Evolutionary conservation across 2,888 invertebrate genomes (phyloP).

Genomic region (Clunio marinus): DNA sequence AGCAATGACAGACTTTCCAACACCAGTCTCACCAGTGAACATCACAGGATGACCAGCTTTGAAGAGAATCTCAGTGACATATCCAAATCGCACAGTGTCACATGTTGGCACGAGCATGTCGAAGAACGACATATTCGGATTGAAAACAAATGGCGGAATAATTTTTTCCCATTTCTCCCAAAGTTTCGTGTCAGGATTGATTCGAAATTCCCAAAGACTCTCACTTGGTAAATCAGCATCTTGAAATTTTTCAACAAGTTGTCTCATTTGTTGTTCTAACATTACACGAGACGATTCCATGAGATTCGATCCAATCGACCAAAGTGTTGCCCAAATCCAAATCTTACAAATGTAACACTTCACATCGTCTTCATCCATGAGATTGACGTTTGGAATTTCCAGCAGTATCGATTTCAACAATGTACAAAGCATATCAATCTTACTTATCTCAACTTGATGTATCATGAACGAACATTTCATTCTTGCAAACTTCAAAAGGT

Average conservation of each 20-base stretch:
- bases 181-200: slow-evolving; percentile 64
- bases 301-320: slow-evolving; percentile 84
- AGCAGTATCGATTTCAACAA: slow-evolving; percentile 66
- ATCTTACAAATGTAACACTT: slow-evolving; percentile 65
- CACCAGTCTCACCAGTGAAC: slow-evolving; percentile 87
- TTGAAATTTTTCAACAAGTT: slow-evolving; percentile 65
- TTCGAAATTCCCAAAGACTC: slow-evolving; percentile 70
- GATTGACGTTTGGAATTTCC: slow-evolving; percentile 56
- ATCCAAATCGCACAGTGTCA: slow-evolving; percentile 77
- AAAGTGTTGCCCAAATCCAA: slow-evolving; percentile 76
- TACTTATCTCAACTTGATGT: slow-evolving; percentile 78
- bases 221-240: slow-evolving; percentile 68
- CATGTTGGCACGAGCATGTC: slow-evolving; percentile 86
- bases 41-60: slow-evolving; percentile 71
- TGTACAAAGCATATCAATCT: slow-evolving; percentile 69
- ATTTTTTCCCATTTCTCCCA: slow-evolving; percentile 77
- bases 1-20: slow-evolving; percentile 85
- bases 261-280: slow-evolving; percentile 66
- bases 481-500: slow-evolving; percentile 62
- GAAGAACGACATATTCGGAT: slow-evolving; percentile 70
- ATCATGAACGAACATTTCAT: slow-evolving; percentile 69
- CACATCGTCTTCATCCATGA: slow-evolving; percentile 55
- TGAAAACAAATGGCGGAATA: slow-evolving; percentile 68
- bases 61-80: slow-evolving; percentile 61
- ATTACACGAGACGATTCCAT: slow-evolving; percentile 62